A percentile compares a stretch with the other conserved stretches of the same genome.
Evolutionary conservation across 2,113 vertebrate species (phyloP).

Genomic region (Stercorarius parasiticus): DNA sequence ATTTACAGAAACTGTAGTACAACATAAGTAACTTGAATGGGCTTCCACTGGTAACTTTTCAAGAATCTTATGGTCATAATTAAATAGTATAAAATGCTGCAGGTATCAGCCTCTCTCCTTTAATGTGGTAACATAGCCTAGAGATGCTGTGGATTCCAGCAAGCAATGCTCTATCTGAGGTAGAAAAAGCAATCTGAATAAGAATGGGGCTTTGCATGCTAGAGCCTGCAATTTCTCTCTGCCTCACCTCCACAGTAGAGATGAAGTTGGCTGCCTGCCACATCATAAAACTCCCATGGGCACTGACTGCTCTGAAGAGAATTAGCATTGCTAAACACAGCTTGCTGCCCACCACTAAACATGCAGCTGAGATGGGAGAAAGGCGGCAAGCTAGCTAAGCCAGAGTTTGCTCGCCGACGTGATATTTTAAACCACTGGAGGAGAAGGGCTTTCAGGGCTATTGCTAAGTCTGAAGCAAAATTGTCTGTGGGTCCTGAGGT

Average conservation of each 20-base stretch:
- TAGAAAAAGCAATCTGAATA: conserved; percentile 4
- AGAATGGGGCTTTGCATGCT: conserved; percentile 3
- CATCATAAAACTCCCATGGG: not conserved
- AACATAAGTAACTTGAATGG: not conserved
- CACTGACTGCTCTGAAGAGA: not conserved
- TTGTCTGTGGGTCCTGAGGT: not conserved
- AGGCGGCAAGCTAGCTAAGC: not conserved
- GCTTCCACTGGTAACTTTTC: not conserved
- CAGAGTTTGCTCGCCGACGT: not conserved
- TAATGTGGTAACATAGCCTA: not conserved
- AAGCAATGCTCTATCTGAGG: not conserved
- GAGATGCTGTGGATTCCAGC: not conserved
- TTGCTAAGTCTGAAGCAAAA: not conserved
- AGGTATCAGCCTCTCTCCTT: not conserved
- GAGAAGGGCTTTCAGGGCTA: not conserved
- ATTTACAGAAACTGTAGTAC: not conserved
- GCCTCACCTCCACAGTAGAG: not conserved
- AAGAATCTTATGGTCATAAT: not conserved
- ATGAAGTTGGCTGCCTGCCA: not conserved
- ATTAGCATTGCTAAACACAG: not conserved
- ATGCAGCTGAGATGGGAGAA: not conserved
- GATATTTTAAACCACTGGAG: not conserved
- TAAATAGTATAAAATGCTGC: not conserved
- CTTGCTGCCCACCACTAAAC: not conserved
- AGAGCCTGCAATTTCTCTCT: not conserved